Conservation (phyloP, 2,888 invertebrate species). For the Lumbricus terrestris region DNA sequence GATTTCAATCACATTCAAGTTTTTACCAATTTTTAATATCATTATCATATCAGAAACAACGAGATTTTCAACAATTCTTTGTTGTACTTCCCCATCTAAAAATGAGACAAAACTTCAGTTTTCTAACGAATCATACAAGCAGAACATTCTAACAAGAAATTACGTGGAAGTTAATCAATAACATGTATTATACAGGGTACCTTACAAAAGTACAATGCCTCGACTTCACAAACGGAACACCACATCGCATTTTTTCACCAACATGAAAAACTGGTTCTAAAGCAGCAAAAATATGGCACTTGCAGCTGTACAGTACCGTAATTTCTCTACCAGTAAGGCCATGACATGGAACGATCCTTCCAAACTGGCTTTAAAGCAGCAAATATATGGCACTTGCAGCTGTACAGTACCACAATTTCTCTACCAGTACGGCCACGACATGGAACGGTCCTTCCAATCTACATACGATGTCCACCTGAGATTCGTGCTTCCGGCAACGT, state of each 20-base stretch:
- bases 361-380: background rate
- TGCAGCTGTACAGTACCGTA: background rate
- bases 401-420: background rate
- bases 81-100: background rate
- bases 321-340: background rate
- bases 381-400: background rate
- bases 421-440: background rate
- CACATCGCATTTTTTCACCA: background rate
- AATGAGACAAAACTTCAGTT: background rate
- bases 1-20: background rate
- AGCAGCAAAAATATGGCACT: too few relatives aligned
- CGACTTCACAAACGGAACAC: background rate
- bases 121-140: background rate
- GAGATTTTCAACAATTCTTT: background rate
- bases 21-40: background rate
- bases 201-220: too few relatives aligned
- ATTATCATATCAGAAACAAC: background rate
- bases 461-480: background rate
- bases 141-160: background rate
- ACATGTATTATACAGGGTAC: too few relatives aligned
- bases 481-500: background rate
- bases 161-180: too few relatives aligned
- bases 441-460: constrained; percentile 3
- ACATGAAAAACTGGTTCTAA: too few relatives aligned
- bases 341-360: background rate